phyloP scores from a whole-genome alignment of 2,797 vertebrate genomes.

The Microtus obscurus region DNA sequence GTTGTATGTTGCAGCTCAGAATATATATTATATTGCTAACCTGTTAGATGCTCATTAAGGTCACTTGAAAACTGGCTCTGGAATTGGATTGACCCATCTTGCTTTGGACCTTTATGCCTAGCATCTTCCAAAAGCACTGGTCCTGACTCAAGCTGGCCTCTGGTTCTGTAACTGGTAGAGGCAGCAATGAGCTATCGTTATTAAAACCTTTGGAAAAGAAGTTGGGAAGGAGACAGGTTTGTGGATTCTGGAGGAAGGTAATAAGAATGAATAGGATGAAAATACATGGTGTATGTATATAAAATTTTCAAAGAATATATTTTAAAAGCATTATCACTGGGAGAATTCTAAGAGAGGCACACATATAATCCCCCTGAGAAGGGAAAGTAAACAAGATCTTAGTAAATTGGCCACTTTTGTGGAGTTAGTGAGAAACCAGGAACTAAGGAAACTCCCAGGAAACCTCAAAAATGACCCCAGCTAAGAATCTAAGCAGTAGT shows the following conservation, averaged over 20 bases:
- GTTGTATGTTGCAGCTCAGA: not conserved
- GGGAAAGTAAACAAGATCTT: too few species aligned
- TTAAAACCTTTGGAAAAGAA: not conserved
- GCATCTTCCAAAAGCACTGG: not conserved
- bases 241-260: not conserved
- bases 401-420: too few species aligned
- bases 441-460: too few species aligned
- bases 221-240: not conserved
- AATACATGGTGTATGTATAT: not conserved
- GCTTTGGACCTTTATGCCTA: not conserved
- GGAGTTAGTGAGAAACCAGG: too few species aligned
- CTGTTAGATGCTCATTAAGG: not conserved
- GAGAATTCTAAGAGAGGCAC: too few species aligned
- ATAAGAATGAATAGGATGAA: not conserved
- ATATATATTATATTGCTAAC: not conserved
- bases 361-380: too few species aligned
- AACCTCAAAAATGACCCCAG: too few species aligned
- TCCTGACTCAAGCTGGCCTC: not conserved
- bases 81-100: not conserved
- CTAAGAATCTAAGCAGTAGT: too few species aligned
- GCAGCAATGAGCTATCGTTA: not conserved
- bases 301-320: not conserved
- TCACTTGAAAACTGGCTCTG: not conserved
- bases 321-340: not conserved
- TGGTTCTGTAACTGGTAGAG: not conserved